Evolutionary conservation across 64 coral and sea anemone genomes (phyloP), one percentile per base, ranked within the genome.

Genomic region (Stylophora pistillata): DNA sequence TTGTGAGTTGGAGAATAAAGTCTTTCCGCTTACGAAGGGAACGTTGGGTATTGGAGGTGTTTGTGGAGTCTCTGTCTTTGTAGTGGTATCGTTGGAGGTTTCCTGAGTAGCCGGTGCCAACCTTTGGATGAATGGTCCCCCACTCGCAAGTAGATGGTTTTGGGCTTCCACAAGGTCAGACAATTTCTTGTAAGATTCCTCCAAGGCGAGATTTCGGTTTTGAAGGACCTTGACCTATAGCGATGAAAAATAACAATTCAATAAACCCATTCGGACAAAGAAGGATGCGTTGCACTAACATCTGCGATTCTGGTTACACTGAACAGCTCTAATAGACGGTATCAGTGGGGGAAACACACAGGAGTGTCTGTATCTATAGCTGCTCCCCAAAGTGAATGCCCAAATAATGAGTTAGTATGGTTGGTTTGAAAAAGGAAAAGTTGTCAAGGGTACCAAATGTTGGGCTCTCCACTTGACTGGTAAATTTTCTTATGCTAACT

Each of bases 151-250:
- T 20, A 99, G 73, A 66, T 99, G 97, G 56, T 99, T 99, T 58
- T 99, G 97, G 54, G 97, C 97, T 88, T 99, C 97, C 15, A 99
- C 90, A 23, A 99, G 91, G 58, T 99, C 90, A 4, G 90, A 74
- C 0, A 99, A 78, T 28, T 92, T 99, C 33, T 95, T 95, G 78
- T 99, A 95, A 0, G 90, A 95, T 71, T 99, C 93, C 55, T 95
- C 93, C 0, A 99, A 62, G 2, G 87, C 89, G 55, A 79, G 80
- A 63, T 99, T 95, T 79, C 86, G 92, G 58, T 99, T 90, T 63
- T 99, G 97, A 30, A 99, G 89, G 20, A 92, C 56, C 55, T 88
- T 95, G 7, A 92, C 73, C 74, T 95, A 78, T 54, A 84, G 41
- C 37, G 14, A 63, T 26, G 9, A 28, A 57, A 12, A 1, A 82